Evolutionary conservation across 2,888 invertebrate species (phyloP), one percentile per base, ranked within the genome.

Genomic region (Epistrophella euchroma): DNA sequence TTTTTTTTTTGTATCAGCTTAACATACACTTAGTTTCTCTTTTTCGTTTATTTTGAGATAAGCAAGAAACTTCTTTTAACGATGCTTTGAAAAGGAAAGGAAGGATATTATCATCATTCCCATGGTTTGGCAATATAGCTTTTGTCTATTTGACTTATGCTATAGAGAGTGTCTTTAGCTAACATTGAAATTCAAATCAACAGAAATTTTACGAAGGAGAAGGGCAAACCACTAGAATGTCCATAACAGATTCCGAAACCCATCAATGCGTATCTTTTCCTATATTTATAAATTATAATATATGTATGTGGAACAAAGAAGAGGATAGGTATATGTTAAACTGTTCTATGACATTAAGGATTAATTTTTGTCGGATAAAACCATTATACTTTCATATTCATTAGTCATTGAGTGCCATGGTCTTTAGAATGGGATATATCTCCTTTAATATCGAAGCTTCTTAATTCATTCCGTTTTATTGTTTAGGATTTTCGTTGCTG

Each of bases 301-400:
- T 35, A 15, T 17, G 10, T 35, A 15, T 32, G 32, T 32, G 10
- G 19, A 17, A 9, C 13, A 5, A 4, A 10, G 1, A 13, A 5
- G 13, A 1, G 25, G 52, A 22, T 72, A 17, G 28, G n/a, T 45
- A 11, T 19, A 45, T 45, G 79, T 22, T 66, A 55, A 75, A 52
- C 32, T 52, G 62, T 70, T 19, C 62, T 64, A 64, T 85, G 85
- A 81, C 73, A 77, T 77, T 70, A 80, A 77, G 80, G 77, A 85
- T 81, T 73, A 77, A 70, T 81, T 85, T 79, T 85, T 73, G 60
- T 66, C 32, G 78, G 77, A 72, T 58, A 70, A 78, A 60, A 71
- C 77, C 86, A 72, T 86, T 78, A 77, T 81, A 82, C 77, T 66
- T 74, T 86, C 78, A 77, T 68, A 82, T 82, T 78, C 86, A 82